A percentile compares a stretch with the other conserved stretches of the same genome.
phyloP scores from a whole-genome alignment of 2,113 vertebrate genomes.

The Gallinago media region DNA sequence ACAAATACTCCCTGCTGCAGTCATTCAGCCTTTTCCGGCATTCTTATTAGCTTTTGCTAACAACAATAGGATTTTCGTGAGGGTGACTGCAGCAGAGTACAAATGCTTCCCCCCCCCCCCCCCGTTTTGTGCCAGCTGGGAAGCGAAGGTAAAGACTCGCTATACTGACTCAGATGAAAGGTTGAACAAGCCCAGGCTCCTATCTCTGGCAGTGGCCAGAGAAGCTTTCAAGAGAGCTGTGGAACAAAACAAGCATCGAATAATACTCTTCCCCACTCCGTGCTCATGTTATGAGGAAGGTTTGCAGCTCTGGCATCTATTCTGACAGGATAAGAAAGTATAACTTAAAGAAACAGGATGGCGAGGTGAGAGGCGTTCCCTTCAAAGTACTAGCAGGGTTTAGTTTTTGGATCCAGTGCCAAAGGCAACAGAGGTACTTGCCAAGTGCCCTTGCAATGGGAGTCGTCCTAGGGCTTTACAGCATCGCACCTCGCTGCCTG shows the following conservation, averaged over 20 bases:
- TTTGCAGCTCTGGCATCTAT: background rate
- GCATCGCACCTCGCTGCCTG: background rate
- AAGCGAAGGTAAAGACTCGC: background rate
- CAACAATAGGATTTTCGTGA: background rate
- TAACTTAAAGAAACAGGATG: background rate
- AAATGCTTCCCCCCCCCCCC: background rate
- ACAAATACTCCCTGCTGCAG: background rate
- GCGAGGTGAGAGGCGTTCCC: background rate
- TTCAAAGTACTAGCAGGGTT: background rate
- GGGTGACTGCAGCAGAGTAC: background rate
- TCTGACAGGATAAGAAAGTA: background rate
- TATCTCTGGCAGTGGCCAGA: background rate
- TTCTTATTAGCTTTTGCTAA: background rate
- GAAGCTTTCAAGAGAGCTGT: background rate
- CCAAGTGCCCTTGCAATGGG: background rate
- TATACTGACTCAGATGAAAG: conserved; percentile 1
- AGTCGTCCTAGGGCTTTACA: background rate
- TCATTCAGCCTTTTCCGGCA: background rate
- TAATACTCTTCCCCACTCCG: background rate
- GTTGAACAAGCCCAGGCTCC: conserved; percentile 25
- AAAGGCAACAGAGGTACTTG: background rate
- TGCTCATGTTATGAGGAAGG: background rate
- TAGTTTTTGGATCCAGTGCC: background rate
- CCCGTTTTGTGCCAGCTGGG: background rate
- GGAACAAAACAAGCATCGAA: background rate